These are phyloP conservation scores for Pterophyllum scalare DNA, from an alignment of 2,113 vertebrate species.

Conservation along the genomic window DNA sequence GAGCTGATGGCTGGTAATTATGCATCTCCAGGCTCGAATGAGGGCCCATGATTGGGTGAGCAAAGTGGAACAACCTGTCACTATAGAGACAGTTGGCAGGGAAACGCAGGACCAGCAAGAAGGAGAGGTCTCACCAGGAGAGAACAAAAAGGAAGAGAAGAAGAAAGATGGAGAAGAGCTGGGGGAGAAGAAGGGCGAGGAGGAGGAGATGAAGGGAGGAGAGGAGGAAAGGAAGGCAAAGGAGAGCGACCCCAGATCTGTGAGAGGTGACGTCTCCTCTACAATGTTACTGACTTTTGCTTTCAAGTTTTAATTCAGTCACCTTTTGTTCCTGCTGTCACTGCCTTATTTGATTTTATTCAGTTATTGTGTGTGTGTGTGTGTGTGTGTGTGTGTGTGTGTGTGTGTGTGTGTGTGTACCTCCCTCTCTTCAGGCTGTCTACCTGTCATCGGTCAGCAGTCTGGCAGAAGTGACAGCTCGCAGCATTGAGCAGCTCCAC, in stretches of 20 bases:
- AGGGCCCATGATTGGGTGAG: conserved; percentile 92
- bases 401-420: not conserved
- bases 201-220: conserved; percentile 30
- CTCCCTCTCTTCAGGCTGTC: conserved; percentile 78
- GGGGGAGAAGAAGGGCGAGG: conserved; percentile 40
- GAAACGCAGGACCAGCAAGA: conserved; percentile 68
- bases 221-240: conserved; percentile 50
- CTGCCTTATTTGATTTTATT: not conserved
- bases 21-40: conserved; percentile 86
- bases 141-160: conserved; percentile 49
- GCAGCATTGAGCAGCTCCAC: conserved; percentile 98
- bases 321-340: not conserved
- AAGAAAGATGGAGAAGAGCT: conserved; percentile 33
- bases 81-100: conserved; percentile 51
- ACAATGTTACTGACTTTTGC: not conserved
- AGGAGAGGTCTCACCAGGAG: conserved; percentile 39
- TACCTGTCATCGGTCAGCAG: conserved; percentile 90
- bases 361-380: not conserved
- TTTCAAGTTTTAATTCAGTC: not conserved
- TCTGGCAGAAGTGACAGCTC: conserved; percentile 94
- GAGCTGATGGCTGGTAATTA: conserved; percentile 64
- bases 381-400: too few species aligned
- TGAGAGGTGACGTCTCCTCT: conserved; percentile 84
- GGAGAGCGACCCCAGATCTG: conserved; percentile 68
- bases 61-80: conserved; percentile 71